Percentiles rank a stretch among this genome's conserved stretches.
These are phyloP conservation scores for Harpegnathos saltator DNA, from an alignment of 1,140 invertebrate genomes.

Conservation along the genomic window DNA sequence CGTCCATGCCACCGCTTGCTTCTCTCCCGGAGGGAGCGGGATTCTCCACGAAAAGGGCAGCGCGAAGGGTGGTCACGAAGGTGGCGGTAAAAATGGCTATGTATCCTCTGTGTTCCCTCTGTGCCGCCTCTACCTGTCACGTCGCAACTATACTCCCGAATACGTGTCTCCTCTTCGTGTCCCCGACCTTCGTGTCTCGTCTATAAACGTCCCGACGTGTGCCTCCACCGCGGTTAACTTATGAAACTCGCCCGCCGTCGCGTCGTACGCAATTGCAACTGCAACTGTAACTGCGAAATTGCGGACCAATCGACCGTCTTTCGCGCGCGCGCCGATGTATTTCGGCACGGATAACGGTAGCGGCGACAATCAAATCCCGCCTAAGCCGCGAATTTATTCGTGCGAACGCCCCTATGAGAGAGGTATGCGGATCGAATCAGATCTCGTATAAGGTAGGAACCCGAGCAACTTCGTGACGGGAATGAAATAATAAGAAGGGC, in stretches of 20 bases:
- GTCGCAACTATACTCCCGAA: background rate
- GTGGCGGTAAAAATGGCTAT: background rate
- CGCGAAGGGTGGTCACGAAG: slow-evolving; percentile 20
- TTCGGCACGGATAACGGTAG: background rate
- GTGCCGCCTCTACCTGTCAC: background rate
- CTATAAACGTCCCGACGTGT: background rate
- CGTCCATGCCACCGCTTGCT: background rate
- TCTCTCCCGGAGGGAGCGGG: background rate
- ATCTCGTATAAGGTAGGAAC: background rate
- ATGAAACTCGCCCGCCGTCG: background rate
- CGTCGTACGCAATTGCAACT: background rate
- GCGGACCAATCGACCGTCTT: background rate
- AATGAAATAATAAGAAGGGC: background rate
- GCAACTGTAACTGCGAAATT: background rate
- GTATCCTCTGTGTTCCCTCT: too few relatives aligned
- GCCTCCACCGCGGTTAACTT: background rate
- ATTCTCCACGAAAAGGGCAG: background rate
- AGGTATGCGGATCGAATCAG: background rate
- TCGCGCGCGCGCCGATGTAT: background rate
- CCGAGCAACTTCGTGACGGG: background rate
- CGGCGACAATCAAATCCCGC: slow-evolving; percentile 3
- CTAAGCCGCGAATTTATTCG: background rate
- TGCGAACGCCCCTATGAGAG: background rate
- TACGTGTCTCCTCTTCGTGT: background rate
- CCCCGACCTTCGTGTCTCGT: too few relatives aligned